phyloP scores from a whole-genome alignment of 2,888 invertebrate genomes.

The Ethmia dodecea region DNA sequence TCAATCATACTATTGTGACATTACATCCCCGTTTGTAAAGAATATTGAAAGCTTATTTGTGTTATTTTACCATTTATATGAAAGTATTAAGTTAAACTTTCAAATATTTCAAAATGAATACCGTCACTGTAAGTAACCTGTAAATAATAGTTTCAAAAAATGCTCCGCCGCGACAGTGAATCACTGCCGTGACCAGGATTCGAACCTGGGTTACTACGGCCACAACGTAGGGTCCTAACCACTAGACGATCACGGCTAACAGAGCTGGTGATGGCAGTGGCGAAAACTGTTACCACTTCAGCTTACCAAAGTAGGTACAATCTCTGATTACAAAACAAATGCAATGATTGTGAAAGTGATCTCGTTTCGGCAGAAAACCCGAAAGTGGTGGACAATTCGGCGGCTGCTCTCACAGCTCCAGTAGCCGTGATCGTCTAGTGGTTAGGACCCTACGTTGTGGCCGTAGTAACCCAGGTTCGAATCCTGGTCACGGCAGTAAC shows the following conservation, averaged over 20 bases:
- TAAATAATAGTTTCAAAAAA: too few relatives aligned
- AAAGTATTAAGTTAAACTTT: too few relatives aligned
- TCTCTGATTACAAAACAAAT: background rate
- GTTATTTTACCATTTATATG: too few relatives aligned
- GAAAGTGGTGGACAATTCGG: slow-evolving; percentile 10
- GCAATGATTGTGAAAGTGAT: slow-evolving; percentile 16
- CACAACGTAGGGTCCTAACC: slow-evolving; percentile 84
- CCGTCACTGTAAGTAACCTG: too few relatives aligned
- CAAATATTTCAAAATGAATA: too few relatives aligned
- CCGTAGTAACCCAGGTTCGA: slow-evolving; percentile 82
- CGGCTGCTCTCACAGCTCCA: slow-evolving; percentile 36
- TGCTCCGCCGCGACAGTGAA: slow-evolving; percentile 23
- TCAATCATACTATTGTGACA: too few relatives aligned
- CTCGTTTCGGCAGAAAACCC: slow-evolving; percentile 6
- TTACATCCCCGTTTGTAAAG: too few relatives aligned
- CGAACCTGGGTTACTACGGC: slow-evolving; percentile 82
- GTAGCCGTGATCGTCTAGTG: slow-evolving; percentile 84
- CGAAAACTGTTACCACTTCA: slow-evolving; percentile 9
- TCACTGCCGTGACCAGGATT: slow-evolving; percentile 43
- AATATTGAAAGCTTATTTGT: too few relatives aligned
- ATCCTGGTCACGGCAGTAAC: slow-evolving; percentile 37
- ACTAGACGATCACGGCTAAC: slow-evolving; percentile 83
- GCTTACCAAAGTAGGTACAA: background rate
- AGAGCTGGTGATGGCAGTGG: slow-evolving; percentile 3
- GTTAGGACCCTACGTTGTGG: slow-evolving; percentile 84